Evolutionary conservation across 2,113 vertebrate species (phyloP), one percentile per base, ranked within the genome.

Genomic region (Amazona vittata): DNA sequence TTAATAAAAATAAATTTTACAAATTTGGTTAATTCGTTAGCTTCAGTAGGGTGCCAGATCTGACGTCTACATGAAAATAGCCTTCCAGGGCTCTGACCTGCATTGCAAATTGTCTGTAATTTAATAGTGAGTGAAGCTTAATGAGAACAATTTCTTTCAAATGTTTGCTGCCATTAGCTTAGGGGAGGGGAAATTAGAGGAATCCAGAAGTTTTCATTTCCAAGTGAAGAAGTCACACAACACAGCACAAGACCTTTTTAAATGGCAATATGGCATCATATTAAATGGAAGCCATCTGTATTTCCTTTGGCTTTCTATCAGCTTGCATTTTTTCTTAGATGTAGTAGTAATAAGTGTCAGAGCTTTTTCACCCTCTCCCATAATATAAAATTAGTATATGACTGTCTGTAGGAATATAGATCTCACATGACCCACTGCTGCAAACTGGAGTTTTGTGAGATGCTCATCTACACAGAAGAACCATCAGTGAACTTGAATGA

Each of bases 181-280:
- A 79, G 63, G 31, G 60, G 46, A 89, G 74, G 90, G 77, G 71
- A 90, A 95, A 87, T 83, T 43, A 80, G 59, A 85, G 63, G 50
- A 71, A 96, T 91, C 28, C 83, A 93, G 83, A 47, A 77, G 29
- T 89, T 97, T 95, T 96, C 52, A 64, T 85, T 91, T 91, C 87
- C 80, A 85, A 95, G 81, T 2, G 25, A 94, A 96, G 47, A 96
- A 92, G 78, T 71, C 78, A 74, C 52, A 87, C 19, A 93, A 80
- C 39, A 83, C 35, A 80, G 47, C 33, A 21, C 46, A 96, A 80
- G 59, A 74, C 83, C 83, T 93, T 92, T 97, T 62, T 6, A 78
- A 92, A 80, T 86, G 44, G 65, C 82, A 95, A 8, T 78, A 80
- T 47, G 44, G 86, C 33, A 87, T 86, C 47, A 41, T 60, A 74